Evolutionary conservation across 2,888 invertebrate genomes (phyloP).

Genomic region (Hipparchia sbordonii): DNA sequence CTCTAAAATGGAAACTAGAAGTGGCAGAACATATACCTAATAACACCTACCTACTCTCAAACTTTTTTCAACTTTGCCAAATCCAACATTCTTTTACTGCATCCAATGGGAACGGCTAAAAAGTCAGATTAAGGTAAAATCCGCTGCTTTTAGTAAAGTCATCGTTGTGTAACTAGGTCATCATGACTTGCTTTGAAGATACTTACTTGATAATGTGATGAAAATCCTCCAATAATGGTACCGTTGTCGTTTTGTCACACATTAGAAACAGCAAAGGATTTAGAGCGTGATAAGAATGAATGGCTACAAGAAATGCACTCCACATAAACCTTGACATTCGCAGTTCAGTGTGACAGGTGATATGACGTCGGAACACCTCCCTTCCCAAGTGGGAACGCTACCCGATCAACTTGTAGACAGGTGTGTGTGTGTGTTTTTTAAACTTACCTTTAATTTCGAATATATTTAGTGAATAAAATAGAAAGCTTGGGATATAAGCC

Average conservation of each 20-base stretch:
- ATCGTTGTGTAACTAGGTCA: not conserved
- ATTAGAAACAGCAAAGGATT: constrained; percentile 46
- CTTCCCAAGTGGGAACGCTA: constrained; percentile 65
- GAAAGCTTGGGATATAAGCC: not conserved
- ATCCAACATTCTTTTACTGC: not conserved
- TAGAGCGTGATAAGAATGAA: constrained; percentile 62
- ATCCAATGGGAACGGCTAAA: not conserved
- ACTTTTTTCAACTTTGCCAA: too few relatives aligned
- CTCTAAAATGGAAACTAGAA: too few relatives aligned
- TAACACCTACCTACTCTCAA: too few relatives aligned
- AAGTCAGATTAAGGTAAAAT: not conserved
- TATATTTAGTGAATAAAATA: not conserved
- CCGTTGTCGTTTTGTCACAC: constrained; percentile 59
- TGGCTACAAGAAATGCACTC: constrained; percentile 45
- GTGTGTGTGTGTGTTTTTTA: constrained; percentile 48
- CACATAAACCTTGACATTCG: constrained; percentile 62
- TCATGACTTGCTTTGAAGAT: not conserved
- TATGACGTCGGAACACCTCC: constrained; percentile 67
- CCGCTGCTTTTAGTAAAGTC: too few relatives aligned
- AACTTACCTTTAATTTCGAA: not conserved
- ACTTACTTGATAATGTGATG: constrained; percentile 30
- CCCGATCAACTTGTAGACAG: constrained; percentile 67
- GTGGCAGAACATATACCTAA: too few relatives aligned
- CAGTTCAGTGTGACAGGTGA: constrained; percentile 48
- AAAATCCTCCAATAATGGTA: constrained; percentile 47